Evolutionary conservation across 2,113 vertebrate species (phyloP).

Genomic region (Australoheros scitulus): DNA sequence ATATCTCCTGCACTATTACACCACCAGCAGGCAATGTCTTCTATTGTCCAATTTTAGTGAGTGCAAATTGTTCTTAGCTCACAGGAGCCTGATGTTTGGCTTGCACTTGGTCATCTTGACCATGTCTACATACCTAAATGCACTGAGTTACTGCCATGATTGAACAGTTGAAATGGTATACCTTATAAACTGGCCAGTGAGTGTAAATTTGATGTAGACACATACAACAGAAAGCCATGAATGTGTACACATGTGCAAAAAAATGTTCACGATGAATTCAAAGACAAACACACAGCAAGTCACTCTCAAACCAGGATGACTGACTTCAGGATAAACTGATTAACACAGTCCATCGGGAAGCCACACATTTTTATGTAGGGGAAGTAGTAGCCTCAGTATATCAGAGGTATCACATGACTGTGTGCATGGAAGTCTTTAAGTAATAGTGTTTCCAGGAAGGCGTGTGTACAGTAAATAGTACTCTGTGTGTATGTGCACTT

Average conservation of each 20-base stretch:
- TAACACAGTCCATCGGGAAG: conserved; percentile 55
- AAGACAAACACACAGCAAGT: conserved; percentile 41
- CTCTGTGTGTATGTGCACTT: neutral
- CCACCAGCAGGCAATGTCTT: neutral
- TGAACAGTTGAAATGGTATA: neutral
- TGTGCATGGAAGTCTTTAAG: conserved; percentile 47
- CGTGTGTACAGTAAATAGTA: conserved; percentile 35
- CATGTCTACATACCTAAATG: neutral
- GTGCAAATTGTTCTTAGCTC: neutral
- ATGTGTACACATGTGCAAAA: neutral
- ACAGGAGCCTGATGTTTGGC: neutral
- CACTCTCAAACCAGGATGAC: conserved; percentile 35
- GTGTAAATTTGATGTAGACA: neutral
- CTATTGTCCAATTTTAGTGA: neutral
- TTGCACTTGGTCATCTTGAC: neutral
- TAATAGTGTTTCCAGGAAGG: conserved; percentile 47
- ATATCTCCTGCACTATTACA: neutral
- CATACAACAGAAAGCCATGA: neutral
- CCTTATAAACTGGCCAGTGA: neutral
- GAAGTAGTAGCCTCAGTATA: conserved; percentile 57
- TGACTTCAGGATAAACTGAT: conserved; percentile 65
- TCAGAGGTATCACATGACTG: conserved; percentile 50
- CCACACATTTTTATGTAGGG: conserved; percentile 54
- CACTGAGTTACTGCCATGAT: neutral
- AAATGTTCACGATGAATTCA: conserved; percentile 10